Evolutionary conservation across 2,113 vertebrate species (phyloP), one percentile per base, ranked within the genome.

Genomic region (Nymphicus hollandicus): DNA sequence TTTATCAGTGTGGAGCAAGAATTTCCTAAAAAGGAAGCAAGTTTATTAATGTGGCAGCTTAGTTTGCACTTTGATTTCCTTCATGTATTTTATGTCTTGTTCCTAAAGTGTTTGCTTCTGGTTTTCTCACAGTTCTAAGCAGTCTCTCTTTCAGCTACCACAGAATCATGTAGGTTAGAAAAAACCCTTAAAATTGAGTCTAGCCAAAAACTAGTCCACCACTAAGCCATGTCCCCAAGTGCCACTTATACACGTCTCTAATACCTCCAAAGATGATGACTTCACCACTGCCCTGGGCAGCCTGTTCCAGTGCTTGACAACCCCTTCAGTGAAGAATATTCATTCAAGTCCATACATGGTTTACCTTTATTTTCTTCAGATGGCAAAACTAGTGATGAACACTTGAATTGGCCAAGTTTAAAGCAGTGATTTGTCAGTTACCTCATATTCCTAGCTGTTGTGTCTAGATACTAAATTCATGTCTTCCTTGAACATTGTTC

Each of bases 221-320:
- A 31, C 55, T 64, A 31, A 39, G 5, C n/a, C 64, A 4, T 50
- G 58, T 73, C 53, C 73, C 29, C 41, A 27, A 44, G n/a, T 14
- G 20, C 35, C 50, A 58, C 3, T 2, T 43, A 41, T 19, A 3
- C 13, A 8, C 0, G 0, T 22, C 25, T 81, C 20, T 64, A 64
- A 47, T 27, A 27, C 69, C 49, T 61, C 6, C 73, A 61, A 64
- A 58, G 39, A 6, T 3, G 10, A 37, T 70, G 73, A 87, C 68
- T 50, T 44, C 29, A 1, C 77, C 28, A 3, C 11, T 46, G 76
- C 55, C 46, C 53, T 39, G 41, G 49, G 41, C 82, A 73, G 69
- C 12, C 70, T 43, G 22, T 78, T 58, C 49, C 44, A 23, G 28
- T 35, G 16, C 41, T 70, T 78, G 74, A 81, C 7, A 70, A 5